Percentiles rank a stretch among this genome's conserved stretches.
Evolutionary conservation across 2,113 vertebrate genomes (phyloP).

Genomic region (Pitta sordida): DNA sequence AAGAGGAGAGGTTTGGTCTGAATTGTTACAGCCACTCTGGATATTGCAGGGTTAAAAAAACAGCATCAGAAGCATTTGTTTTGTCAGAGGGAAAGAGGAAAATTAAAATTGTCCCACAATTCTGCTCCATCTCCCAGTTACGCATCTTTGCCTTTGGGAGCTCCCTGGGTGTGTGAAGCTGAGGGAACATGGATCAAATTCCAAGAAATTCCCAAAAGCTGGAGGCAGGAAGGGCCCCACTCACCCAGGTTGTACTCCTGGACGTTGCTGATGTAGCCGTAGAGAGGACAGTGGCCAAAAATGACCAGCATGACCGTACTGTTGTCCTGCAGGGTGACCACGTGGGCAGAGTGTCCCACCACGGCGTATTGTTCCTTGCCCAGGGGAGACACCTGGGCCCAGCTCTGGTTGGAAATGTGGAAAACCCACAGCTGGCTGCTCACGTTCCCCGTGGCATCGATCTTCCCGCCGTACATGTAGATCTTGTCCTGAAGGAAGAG

Average conservation of each 20-base stretch:
- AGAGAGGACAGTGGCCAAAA: slow-evolving; percentile 95
- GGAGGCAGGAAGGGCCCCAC: neutral
- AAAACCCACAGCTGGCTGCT: slow-evolving; percentile 93
- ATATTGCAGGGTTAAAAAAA: neutral
- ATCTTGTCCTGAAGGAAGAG: slow-evolving; percentile 81
- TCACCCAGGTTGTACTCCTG: slow-evolving; percentile 92
- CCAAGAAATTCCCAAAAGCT: no score
- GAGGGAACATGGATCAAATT: fast-evolving
- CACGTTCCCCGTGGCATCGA: slow-evolving; percentile 91
- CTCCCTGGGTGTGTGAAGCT: neutral
- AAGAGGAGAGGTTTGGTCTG: neutral
- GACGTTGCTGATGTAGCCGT: slow-evolving; percentile 92
- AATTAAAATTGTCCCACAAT: neutral
- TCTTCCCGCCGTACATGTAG: slow-evolving; percentile 97
- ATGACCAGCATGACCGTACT: slow-evolving; percentile 87
- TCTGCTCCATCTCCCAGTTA: neutral
- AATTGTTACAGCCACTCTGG: neutral
- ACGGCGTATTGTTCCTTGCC: slow-evolving; percentile 92
- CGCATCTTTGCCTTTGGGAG: neutral
- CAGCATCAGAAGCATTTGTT: neutral
- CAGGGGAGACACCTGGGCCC: slow-evolving; percentile 72
- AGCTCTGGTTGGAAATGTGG: slow-evolving; percentile 85
- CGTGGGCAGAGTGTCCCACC: slow-evolving; percentile 93
- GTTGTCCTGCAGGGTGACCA: slow-evolving; percentile 71
- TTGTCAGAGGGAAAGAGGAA: neutral